Base-by-base conservation (phyloP, 2,797 vertebrate genomes). In the Acomys russatus region DNA sequence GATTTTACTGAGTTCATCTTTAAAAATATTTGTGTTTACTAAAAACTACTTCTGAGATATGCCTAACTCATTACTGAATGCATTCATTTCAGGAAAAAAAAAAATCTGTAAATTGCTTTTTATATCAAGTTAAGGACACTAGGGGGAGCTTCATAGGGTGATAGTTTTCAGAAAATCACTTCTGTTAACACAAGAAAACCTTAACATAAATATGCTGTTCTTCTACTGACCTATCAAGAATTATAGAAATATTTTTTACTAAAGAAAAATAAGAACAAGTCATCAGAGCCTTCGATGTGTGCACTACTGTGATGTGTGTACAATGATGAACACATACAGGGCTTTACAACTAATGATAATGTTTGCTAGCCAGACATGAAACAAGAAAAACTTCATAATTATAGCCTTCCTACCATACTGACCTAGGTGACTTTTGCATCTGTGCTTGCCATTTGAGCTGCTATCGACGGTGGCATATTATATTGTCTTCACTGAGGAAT, bases 71-170 rank as follows among this genome's bases (percentile, higher is more conserved):
- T 12, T 77, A 9, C 17, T 66, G 11, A 90, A 76, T 49, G 28
- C 20, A 56, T 70, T 1, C 38, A 54, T 54, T 90, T 35, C 49
- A 64, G 49, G 28, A 49, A 38, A 51, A n/a, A 51, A n/a, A n/a
- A 20, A 25, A 12, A 74, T 28, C 9, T 68, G 1, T 66, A n/a
- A 28, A n/a, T 84, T 78, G 93, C 0, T 5, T 30, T 51, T 88
- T 56, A 76, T 86, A 38, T 15, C 6, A 23, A 51, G 20, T 94
- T 88, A 92, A 68, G 77, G 28, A 97, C 96, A 83, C 88, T 83
- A 96, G 90, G 56, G 96, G 94, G 85, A 95, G 88, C 74, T 30
- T 92, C 59, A 88, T 33, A 94, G 64, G 95, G 20, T 15, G 82
- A 61, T 30, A 44, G 35, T 6, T 64, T 80, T 17, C 8, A 96